A percentile compares a stretch with the other conserved stretches of the same genome.
phyloP scores from a whole-genome alignment of 2,797 vertebrate species.

The Sebastes diploproa region DNA sequence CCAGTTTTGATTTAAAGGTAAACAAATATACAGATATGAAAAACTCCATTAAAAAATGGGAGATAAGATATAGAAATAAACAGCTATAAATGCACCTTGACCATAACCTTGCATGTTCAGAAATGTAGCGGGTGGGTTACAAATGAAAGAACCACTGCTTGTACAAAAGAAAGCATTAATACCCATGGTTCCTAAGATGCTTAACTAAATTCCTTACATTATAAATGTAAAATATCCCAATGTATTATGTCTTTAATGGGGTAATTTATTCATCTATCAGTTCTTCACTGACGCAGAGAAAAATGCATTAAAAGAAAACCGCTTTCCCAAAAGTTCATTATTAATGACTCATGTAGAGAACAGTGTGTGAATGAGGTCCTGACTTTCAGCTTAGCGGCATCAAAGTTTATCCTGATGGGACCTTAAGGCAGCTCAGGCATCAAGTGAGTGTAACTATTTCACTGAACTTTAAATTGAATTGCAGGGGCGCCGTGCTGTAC shows the following conservation, averaged over 20 bases:
- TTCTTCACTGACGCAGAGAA: constrained; percentile 2
- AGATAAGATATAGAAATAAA: neutral
- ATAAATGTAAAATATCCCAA: neutral
- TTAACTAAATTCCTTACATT: neutral
- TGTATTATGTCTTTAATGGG: neutral
- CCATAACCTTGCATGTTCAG: neutral
- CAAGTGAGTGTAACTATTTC: constrained; percentile 1
- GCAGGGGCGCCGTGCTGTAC: neutral
- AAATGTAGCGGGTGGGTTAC: neutral
- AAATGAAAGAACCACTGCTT: neutral
- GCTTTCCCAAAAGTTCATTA: neutral
- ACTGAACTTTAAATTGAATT: constrained; percentile 52
- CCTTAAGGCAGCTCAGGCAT: constrained; percentile 23
- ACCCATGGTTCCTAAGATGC: neutral
- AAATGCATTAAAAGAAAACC: neutral
- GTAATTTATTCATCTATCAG: neutral
- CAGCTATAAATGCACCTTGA: neutral
- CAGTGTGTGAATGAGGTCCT: constrained; percentile 1
- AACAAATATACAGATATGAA: neutral
- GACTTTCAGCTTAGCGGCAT: constrained; percentile 14
- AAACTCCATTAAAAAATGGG: neutral
- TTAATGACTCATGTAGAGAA: neutral
- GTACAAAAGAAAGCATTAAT: neutral
- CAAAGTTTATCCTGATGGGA: constrained; percentile 20
- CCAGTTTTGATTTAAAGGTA: neutral